A percentile compares a stretch with the other conserved stretches of the same genome.
Conservation (phyloP, 2,797 vertebrate species). For the Phataginus tricuspis region DNA sequence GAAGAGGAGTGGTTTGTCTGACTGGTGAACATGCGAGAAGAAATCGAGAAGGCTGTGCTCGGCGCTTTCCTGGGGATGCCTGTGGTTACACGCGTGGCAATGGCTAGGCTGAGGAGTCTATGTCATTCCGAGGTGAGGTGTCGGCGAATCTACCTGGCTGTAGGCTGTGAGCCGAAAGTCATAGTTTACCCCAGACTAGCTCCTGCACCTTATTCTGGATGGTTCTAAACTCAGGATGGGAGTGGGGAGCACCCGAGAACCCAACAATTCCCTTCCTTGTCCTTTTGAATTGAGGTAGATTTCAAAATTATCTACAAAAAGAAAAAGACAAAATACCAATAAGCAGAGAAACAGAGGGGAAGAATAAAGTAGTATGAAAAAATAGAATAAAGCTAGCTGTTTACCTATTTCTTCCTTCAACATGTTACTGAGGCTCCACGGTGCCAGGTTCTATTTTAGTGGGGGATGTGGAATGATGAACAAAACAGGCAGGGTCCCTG, state of each 20-base stretch:
- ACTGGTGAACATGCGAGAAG: not conserved
- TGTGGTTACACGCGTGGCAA: not conserved
- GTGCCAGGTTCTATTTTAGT: not conserved
- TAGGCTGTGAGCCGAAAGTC: not conserved
- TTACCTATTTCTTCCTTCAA: not conserved
- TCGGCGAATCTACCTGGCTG: not conserved
- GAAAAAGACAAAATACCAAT: not conserved
- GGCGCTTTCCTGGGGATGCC: not conserved
- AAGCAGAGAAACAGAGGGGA: not conserved
- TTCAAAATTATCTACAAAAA: not conserved
- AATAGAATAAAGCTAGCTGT: not conserved
- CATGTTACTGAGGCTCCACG: not conserved
- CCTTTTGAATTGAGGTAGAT: not conserved
- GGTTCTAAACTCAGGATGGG: not conserved
- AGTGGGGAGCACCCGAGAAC: not conserved
- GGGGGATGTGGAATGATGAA: not conserved
- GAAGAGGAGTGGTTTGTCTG: not conserved
- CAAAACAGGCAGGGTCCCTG: not conserved
- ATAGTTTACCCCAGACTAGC: not conserved
- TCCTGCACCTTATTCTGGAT: not conserved
- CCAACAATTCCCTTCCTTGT: not conserved
- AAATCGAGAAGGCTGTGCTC: not conserved
- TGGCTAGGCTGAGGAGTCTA: not conserved
- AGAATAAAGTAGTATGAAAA: not conserved
- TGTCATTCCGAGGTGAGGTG: not conserved